These are phyloP conservation scores for Oxyscelio sp. DNA, from an alignment of 2,888 invertebrate species.

Conservation along the genomic window DNA sequence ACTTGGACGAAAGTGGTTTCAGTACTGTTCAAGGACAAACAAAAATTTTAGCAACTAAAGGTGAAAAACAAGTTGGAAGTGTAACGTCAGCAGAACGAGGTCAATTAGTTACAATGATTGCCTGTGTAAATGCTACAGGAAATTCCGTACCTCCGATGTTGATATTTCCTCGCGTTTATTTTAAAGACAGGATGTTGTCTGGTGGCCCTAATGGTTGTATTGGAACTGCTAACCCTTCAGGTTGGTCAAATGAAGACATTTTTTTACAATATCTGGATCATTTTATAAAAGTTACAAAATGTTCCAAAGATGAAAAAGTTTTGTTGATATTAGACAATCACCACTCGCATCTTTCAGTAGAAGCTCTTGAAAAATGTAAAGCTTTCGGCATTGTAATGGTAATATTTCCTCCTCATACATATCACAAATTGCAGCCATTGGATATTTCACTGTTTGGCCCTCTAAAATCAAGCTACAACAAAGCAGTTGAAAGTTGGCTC, in stretches of 20 bases:
- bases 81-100: background rate
- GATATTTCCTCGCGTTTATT: background rate
- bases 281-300: background rate
- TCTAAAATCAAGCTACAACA: conserved; percentile 80
- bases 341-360: conserved; percentile 28
- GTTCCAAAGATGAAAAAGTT: background rate
- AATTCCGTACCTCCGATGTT: background rate
- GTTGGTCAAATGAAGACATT: background rate
- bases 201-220: background rate
- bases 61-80: background rate
- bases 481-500: conserved; percentile 81
- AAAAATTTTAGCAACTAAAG: background rate
- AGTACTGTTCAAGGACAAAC: background rate
- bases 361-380: no score
- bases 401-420: conserved; percentile 83
- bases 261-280: background rate
- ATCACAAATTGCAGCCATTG: conserved; percentile 83
- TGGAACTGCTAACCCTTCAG: background rate
- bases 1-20: background rate
- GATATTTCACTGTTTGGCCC: conserved; percentile 81
- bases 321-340: conserved; percentile 44
- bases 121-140: background rate
- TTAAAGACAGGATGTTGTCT: background rate
- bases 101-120: background rate
- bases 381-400: no score